Conservation (phyloP, 1,140 invertebrate species). For the Stenopsyche tienmushanensis region DNA sequence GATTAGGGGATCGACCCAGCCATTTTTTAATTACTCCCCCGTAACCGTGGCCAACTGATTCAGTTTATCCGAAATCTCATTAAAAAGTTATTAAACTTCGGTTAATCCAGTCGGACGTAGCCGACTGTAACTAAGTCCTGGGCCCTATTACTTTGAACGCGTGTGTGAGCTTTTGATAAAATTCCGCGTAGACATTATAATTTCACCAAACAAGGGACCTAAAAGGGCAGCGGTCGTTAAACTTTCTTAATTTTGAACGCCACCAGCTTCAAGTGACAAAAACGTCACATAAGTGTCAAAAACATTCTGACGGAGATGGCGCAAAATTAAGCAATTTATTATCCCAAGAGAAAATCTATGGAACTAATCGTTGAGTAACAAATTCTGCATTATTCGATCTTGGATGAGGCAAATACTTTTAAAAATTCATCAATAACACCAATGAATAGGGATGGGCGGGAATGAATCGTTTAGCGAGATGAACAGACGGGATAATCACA, state of each 20-base stretch:
- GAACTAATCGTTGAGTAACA: too few relatives aligned
- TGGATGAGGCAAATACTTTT: too few relatives aligned
- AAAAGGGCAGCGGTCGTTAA: background rate
- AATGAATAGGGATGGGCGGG: too few relatives aligned
- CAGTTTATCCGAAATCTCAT: conserved; percentile 24
- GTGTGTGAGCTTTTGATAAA: background rate
- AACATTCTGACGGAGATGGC: too few relatives aligned
- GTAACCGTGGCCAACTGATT: background rate
- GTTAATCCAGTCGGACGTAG: conserved; percentile 5
- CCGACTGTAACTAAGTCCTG: conserved; percentile 7
- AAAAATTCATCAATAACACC: too few relatives aligned
- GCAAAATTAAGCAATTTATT: too few relatives aligned
- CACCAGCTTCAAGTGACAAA: too few relatives aligned
- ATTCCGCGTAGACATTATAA: background rate
- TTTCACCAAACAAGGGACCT: background rate
- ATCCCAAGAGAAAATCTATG: too few relatives aligned
- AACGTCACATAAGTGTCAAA: too few relatives aligned
- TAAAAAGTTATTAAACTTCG: conserved; percentile 30
- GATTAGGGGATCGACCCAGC: conserved; percentile 8
- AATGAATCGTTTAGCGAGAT: too few relatives aligned
- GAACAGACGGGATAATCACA: too few relatives aligned
- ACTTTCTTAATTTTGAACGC: background rate
- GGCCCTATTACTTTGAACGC: background rate
- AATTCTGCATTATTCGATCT: too few relatives aligned
- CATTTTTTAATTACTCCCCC: conserved; percentile 21